Evolutionary conservation across 2,797 vertebrate species (phyloP), one percentile per base, ranked within the genome.

Genomic region (Scolopax bukidnonensis): DNA sequence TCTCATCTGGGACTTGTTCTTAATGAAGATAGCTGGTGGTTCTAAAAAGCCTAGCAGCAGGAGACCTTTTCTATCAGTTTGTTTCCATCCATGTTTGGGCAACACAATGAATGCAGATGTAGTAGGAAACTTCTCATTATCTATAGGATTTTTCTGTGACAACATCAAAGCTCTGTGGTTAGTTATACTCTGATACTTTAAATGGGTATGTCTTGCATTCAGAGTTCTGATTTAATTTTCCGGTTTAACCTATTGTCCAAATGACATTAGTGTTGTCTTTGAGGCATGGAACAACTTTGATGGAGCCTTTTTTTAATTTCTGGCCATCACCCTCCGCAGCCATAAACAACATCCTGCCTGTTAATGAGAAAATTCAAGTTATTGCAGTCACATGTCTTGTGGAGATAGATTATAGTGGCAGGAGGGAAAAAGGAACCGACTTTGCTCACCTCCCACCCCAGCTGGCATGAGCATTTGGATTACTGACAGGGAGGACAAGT

Each of bases 91-190:
- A 77, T 61, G 74, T 90, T 96, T 88, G 74, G 91, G 85, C 74
- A 93, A 64, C 93, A 94, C 89, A 84, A 64, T 88, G 85, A 90
- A 93, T 77, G 67, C 91, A 95, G 95, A 96, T 97, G 87, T 84
- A 76, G 82, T 93, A 94, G 80, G 95, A 95, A 95, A 95, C 85
- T 95, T 91, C n/a, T 94, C 84, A 96, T 96, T 95, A 92, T 94
- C 96, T 85, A 32, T 91, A 73, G 53, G 71, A 41, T 75, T 95
- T 95, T 96, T 93, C 91, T 93, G 71, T 90, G 75, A 51, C 81
- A 80, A 85, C 90, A 95, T 96, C 96, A 96, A 96, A 97, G 96
- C 71, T 83, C 71, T 92, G 75, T 80, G 86, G 92, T 95, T 94
- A 87, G 88, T 93, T 85, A 47, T 81, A 61, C 75, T 92, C 71